Evolutionary conservation across 2,888 invertebrate species (phyloP).

Genomic region (Cylloceria caligata): DNA sequence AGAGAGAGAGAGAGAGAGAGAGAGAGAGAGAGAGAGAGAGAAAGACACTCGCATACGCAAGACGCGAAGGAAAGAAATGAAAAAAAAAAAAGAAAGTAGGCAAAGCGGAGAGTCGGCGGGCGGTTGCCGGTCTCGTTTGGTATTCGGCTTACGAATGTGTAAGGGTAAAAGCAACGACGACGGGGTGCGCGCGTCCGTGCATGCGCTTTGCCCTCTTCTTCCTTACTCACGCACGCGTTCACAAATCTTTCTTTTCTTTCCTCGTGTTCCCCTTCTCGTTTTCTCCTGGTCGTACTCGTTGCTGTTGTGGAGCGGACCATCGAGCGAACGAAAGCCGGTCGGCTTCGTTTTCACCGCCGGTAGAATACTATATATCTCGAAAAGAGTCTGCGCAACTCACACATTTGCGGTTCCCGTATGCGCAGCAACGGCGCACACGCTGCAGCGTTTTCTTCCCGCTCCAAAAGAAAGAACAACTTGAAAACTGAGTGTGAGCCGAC

Average conservation of each 20-base stretch:
- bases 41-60: neutral
- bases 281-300: slow-evolving; percentile 45
- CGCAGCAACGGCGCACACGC: slow-evolving; percentile 34
- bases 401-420: slow-evolving; percentile 23
- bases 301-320: slow-evolving; percentile 38
- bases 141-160: slow-evolving; percentile 73
- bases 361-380: slow-evolving; percentile 41
- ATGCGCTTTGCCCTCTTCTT: slow-evolving; percentile 57
- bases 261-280: slow-evolving; percentile 42
- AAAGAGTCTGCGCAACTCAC: slow-evolving; percentile 35
- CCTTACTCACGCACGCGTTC: slow-evolving; percentile 55
- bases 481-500: slow-evolving; percentile 43
- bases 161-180: slow-evolving; percentile 66
- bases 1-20: too few species aligned
- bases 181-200: slow-evolving; percentile 66
- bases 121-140: slow-evolving; percentile 69
- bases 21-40: neutral
- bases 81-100: neutral
- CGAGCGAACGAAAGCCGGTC: slow-evolving; percentile 65
- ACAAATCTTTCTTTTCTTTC: slow-evolving; percentile 57
- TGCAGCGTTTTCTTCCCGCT: slow-evolving; percentile 50
- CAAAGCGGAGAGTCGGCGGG: slow-evolving; percentile 16
- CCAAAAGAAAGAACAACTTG: slow-evolving; percentile 46
- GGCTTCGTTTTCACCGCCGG: slow-evolving; percentile 63
- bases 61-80: slow-evolving; percentile 3